Conservation (phyloP, 1,140 invertebrate genomes). For the Sitobion miscanthi region DNA sequence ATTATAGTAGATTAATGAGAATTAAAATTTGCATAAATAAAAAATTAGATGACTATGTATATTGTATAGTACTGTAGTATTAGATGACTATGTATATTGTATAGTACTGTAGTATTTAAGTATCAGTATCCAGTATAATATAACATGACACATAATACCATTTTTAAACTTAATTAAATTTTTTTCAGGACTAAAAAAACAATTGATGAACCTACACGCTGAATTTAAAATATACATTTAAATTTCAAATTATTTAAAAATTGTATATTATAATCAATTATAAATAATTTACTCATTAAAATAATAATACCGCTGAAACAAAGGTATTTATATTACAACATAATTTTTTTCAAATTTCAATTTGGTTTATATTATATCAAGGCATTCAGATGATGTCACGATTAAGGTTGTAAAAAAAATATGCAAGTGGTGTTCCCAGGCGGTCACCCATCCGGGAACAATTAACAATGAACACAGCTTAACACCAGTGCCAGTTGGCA, state of each 20-base stretch:
- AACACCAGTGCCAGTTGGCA: no score
- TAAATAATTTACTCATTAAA: neutral
- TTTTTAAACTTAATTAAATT: neutral
- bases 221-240: no score
- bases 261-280: neutral
- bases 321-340: neutral
- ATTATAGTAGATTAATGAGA: neutral
- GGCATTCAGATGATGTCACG: no score
- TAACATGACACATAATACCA: neutral
- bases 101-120: no score
- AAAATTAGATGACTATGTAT: neutral
- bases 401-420: no score
- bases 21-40: neutral
- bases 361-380: neutral
- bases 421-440: no score
- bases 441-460: no score
- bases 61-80: no score
- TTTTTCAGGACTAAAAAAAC: no score
- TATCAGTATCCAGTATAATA: no score
- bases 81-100: neutral
- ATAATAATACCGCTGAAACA: neutral
- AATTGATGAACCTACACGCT: no score
- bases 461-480: no score
- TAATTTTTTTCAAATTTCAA: neutral
- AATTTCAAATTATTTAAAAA: neutral